A percentile compares a stretch with the other conserved stretches of the same genome.
Conservation (phyloP, 1,140 invertebrate genomes). For the Metaphire vulgaris region DNA sequence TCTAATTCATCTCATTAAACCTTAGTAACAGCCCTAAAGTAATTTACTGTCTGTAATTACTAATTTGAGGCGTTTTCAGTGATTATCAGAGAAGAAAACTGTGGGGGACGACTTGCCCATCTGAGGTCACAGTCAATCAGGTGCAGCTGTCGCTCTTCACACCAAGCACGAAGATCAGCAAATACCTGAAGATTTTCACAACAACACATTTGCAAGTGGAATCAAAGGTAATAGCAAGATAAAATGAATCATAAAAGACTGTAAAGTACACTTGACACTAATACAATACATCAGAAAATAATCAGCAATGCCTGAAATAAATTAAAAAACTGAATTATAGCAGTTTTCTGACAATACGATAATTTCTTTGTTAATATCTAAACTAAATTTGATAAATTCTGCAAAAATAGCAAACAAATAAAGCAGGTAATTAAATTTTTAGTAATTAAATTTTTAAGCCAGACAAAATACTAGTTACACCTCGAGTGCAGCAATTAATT, state of each 20-base stretch:
- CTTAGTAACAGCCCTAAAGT: neutral
- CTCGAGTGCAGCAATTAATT: neutral
- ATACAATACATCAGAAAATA: neutral
- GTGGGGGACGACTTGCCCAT: constrained; percentile 39
- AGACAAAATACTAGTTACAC: neutral
- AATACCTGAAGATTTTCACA: constrained; percentile 36
- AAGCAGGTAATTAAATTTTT: neutral
- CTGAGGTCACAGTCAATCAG: constrained; percentile 45
- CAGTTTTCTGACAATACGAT: neutral
- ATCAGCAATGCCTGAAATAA: neutral
- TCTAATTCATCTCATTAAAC: neutral
- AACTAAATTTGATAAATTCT: neutral
- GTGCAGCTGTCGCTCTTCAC: constrained; percentile 41
- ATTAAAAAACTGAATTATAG: no score
- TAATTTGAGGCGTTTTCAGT: neutral
- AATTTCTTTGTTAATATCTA: neutral
- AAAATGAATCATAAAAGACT: neutral
- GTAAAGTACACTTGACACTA: neutral
- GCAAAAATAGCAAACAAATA: neutral
- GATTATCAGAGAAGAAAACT: neutral
- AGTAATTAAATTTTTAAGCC: constrained; percentile 7
- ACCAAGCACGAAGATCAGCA: constrained; percentile 43
- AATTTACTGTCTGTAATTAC: neutral
- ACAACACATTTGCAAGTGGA: no score
- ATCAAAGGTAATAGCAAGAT: no score